Base-by-base conservation (phyloP, 2,113 vertebrate genomes). In the Notarius lentiginosus region DNA sequence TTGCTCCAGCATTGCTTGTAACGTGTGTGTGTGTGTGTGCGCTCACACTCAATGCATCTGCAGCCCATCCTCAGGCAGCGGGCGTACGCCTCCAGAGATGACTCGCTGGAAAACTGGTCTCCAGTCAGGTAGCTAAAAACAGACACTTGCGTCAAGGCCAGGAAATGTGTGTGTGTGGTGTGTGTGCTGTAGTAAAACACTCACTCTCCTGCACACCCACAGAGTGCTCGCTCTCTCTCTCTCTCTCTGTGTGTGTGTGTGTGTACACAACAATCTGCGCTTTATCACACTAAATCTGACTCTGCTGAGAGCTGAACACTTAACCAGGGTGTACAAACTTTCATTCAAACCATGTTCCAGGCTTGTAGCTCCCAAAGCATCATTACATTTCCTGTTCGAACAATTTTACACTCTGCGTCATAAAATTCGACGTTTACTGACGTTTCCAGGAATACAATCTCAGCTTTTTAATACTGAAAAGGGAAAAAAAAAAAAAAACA, bases 91-190 rank as follows among this genome's bases (percentile, higher is more conserved):
- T 99, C 98, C 93, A 99, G 94, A 7, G 98, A 99, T 34, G 98
- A 99, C 92, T 99, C 98, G 1, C 98, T 99, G 89, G 98, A 98
- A 94, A 99, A 98, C 95, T 99, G 98, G 93, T 99, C 98, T 91
- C 98, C 98, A 0, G 98, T 99, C 95, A 99, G 95, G 94, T 99
- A 99, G 91, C 98, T 99, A 91, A 88, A 94, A 94, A 94, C 87
- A 94, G 90, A 27, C 63, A 56, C 18, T 63, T 77, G 82, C 30
- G 58, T 93, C 88, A 94, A 87, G 73, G 30, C 41, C 75, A 86
- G 24, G 56, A 88, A 80, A 79, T 30, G 60, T 80, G 68, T 34
- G 34, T 34, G 34, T 5, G 27, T 47, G 56, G 34, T 34, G 34
- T 34, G 34, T 5, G 27, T 47, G 56, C 20, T 72, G 49, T 55